These are phyloP conservation scores for Clavelina lepadiformis DNA, from an alignment of 23 tunicate species.

Conservation along the genomic window DNA sequence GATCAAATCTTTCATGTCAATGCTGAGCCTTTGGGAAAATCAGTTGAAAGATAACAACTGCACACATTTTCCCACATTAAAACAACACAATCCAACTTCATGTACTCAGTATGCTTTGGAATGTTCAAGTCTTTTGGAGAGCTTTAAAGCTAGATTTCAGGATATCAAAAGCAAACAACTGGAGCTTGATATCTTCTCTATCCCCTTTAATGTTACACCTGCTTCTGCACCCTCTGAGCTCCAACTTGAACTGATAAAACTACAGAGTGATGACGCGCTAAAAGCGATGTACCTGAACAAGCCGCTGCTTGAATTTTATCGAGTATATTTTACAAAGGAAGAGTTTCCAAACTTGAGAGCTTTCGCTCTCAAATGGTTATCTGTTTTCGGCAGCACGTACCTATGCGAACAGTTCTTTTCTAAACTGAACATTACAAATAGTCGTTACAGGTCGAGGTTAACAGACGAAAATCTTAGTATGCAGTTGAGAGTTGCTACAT, in stretches of 20 bases:
- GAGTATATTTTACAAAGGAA: background rate
- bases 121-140: background rate
- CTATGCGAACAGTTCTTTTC: conserved; percentile 8
- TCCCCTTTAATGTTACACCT: conserved; percentile 1
- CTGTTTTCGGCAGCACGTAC: conserved; percentile 19
- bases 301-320: conserved; percentile 13
- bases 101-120: conserved; percentile 1
- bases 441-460: conserved; percentile 10
- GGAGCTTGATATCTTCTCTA: conserved; percentile 3
- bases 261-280: conserved; percentile 9
- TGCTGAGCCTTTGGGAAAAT: background rate
- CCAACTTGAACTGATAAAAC: conserved; percentile 15
- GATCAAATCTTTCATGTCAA: conserved; percentile 3
- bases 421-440: background rate
- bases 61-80: conserved; percentile 2
- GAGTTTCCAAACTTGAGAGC: conserved; percentile 10
- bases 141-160: conserved; percentile 2
- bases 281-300: conserved; percentile 14
- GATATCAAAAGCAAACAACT: conserved; percentile 2
- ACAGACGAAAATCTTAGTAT: conserved; percentile 9
- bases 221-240: conserved; percentile 1
- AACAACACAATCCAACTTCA: conserved; percentile 1
- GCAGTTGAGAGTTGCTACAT: conserved; percentile 18
- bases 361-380: conserved; percentile 12
- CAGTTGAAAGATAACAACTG: conserved; percentile 1